A percentile compares a stretch with the other conserved stretches of the same genome.
These are phyloP conservation scores for Albula glossodonta DNA, from an alignment of 2,113 vertebrate species.

Conservation along the genomic window DNA sequence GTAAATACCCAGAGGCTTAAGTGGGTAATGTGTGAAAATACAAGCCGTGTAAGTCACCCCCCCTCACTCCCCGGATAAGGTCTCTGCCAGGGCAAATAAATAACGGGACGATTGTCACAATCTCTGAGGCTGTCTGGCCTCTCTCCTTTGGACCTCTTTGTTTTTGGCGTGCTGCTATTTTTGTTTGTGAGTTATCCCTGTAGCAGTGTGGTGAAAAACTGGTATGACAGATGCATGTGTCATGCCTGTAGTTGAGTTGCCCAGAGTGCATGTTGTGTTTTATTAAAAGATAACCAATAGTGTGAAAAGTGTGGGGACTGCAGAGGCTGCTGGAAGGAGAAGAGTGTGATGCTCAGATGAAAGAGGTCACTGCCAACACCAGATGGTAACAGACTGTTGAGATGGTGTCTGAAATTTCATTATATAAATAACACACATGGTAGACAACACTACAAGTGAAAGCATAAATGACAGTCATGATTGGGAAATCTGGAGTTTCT, in stretches of 20 bases:
- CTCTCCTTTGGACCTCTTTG: background rate
- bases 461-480: background rate
- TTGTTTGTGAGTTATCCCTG: background rate
- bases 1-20: background rate
- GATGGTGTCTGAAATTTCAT: background rate
- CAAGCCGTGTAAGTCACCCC: background rate
- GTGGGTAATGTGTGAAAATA: background rate
- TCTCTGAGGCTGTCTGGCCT: background rate
- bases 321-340: background rate
- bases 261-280: background rate
- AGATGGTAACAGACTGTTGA: constrained; percentile 2
- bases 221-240: background rate
- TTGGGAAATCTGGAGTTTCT: background rate
- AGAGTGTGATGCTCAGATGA: background rate
- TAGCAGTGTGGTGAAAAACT: background rate
- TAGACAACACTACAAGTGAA: background rate
- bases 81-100: background rate
- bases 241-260: background rate
- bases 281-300: background rate
- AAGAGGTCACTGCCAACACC: too few relatives aligned
- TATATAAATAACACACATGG: background rate
- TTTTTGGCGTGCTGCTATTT: background rate
- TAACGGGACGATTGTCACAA: background rate
- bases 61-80: background rate
- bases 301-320: background rate